A percentile compares a stretch with the other conserved stretches of the same genome.
Conservation (phyloP, 2,797 vertebrate genomes). For the Malacoctenus gilli region DNA sequence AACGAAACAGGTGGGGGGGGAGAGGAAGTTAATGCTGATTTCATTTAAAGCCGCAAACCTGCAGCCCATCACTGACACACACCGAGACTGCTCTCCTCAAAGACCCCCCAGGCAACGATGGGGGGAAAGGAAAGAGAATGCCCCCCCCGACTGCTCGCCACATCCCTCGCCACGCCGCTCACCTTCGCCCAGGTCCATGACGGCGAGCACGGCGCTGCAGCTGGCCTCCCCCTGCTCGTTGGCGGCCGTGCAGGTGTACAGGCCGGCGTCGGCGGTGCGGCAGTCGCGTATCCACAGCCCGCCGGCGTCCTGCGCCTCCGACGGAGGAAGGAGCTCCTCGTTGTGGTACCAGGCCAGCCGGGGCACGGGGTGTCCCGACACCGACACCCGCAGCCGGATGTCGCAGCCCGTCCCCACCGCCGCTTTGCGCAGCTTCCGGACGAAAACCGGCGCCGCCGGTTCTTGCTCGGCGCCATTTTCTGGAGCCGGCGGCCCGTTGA, state of each 20-base stretch:
- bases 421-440: constrained; percentile 86
- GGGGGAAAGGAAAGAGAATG: too few species aligned
- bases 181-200: constrained; percentile 93
- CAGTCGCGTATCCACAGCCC: constrained; percentile 91
- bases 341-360: constrained; percentile 88
- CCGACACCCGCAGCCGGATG: constrained; percentile 87
- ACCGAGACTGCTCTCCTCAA: too few species aligned
- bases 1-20: too few species aligned
- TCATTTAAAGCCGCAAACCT: too few species aligned
- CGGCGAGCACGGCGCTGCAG: constrained; percentile 86
- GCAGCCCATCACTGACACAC: too few species aligned
- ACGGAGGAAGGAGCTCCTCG: constrained; percentile 73
- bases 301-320: constrained; percentile 80
- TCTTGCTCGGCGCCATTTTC: constrained; percentile 38
- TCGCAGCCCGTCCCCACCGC: constrained; percentile 88
- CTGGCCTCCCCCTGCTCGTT: constrained; percentile 85
- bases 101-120: too few species aligned
- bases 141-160: too few species aligned
- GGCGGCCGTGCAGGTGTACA: constrained; percentile 90
- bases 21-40: too few species aligned
- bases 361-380: constrained; percentile 84
- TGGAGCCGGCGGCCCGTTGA: constrained; percentile 41
- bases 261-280: constrained; percentile 82
- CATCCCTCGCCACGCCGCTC: constrained; percentile 55
- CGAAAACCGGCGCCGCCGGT: constrained; percentile 78